phyloP scores from a whole-genome alignment of 2,797 vertebrate genomes.

The Phalanger gymnotis region DNA sequence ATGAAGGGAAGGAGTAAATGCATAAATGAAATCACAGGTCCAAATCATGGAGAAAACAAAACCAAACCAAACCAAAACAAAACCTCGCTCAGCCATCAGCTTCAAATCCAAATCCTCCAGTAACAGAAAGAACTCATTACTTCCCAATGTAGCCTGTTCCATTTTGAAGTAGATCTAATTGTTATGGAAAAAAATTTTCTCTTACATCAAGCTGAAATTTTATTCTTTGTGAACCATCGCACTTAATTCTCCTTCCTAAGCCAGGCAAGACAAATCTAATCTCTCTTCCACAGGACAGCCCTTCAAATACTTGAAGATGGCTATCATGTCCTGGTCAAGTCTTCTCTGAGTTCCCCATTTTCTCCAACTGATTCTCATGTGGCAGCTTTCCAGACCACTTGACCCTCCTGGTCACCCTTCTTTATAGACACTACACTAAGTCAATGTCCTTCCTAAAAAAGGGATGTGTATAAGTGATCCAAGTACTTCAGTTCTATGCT shows the following conservation, averaged over 20 bases:
- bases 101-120: background rate
- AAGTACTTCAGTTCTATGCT: background rate
- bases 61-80: background rate
- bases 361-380: background rate
- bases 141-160: background rate
- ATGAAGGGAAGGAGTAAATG: background rate
- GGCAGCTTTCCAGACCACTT: background rate
- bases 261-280: background rate
- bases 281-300: background rate
- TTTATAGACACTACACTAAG: background rate
- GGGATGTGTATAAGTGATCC: background rate
- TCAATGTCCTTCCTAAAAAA: background rate
- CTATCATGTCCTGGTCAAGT: background rate
- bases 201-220: background rate
- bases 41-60: background rate
- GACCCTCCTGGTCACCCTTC: background rate
- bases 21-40: rapidly evolving
- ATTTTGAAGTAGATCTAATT: background rate
- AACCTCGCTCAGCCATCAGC: background rate
- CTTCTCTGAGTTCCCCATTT: background rate
- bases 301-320: background rate
- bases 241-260: background rate
- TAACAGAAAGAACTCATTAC: background rate
- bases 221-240: background rate
- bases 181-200: background rate